Base-by-base conservation (phyloP, 2,888 invertebrate species). In the Tenthredo scrophulariae region DNA sequence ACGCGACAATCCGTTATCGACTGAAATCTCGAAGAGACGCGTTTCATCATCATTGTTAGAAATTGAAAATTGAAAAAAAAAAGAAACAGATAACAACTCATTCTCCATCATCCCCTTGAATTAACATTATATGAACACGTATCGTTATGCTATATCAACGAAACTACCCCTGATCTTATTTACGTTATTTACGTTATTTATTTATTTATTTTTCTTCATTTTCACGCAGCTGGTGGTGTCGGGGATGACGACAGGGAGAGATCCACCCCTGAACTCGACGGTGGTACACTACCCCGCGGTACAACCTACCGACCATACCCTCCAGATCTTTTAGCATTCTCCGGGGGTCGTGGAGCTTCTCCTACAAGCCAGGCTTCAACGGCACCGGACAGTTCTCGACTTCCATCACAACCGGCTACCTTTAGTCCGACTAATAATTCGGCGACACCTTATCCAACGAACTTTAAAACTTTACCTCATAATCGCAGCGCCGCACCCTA, bases 291-390 rank as follows among this genome's bases (percentile, higher is more conserved):
- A 94, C 94, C 92, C 93, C 94, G 94, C 86, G 95, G 95, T 70
- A 94, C 94, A 37, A 94, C 94, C 84, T 95, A 94, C 86, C 94
- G 95, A 18, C 96, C 96, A 33, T 96, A 97, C 91, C 97, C 97
- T 33, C 97, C 98, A 0, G 98, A 98, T 92, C 94, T 98, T 13
- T 94, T 98, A 86, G 96, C 97, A 0, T 97, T 97, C 92, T 97
- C 97, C 85, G 97, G 97, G 13, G 92, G 91, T 18, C 89, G 93
- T 0, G 92, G 92, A 6, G 91, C 92, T 15, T 93, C 93, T 67
- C 93, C 93, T n/a, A 92, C 93, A 37, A 97, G 97, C 91, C 97
- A 97, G 85, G 96, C 97, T 5, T 97, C 97, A 2, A 97, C 97
- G 18, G 96, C 97, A 26, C 96, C 96, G 1, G 97, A 97, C 90